phyloP scores from a whole-genome alignment of 2,888 invertebrate species.

The Rhodophaea formosa region DNA sequence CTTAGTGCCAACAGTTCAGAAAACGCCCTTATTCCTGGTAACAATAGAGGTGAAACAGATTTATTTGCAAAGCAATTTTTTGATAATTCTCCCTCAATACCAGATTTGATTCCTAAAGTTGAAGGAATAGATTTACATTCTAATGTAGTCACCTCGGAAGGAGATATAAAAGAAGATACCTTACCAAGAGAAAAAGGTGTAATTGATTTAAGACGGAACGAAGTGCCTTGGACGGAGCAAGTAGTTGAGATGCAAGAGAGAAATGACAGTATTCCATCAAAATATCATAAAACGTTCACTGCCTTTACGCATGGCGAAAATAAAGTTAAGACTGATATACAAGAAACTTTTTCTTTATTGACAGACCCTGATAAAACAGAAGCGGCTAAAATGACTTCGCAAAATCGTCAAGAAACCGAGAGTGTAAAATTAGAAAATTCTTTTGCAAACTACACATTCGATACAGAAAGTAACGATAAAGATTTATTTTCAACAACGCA shows the following conservation, averaged over 20 bases:
- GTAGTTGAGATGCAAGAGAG: background rate
- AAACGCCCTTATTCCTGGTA: background rate
- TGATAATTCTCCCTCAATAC: background rate
- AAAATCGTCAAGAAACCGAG: background rate
- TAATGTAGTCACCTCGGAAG: background rate
- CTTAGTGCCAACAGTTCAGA: constrained; percentile 7
- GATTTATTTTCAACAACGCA: constrained; percentile 1
- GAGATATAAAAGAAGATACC: constrained; percentile 10
- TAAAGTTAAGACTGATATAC: background rate
- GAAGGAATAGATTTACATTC: constrained; percentile 11
- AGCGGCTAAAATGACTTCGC: background rate
- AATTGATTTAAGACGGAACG: background rate
- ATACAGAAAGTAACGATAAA: constrained; percentile 14
- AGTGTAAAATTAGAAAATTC: constrained; percentile 10
- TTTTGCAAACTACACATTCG: constrained; percentile 21
- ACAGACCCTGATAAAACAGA: background rate
- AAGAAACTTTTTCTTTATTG: background rate
- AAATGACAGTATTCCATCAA: background rate
- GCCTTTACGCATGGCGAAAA: background rate
- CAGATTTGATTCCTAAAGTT: constrained; percentile 11
- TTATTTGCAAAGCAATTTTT: background rate
- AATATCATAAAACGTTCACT: background rate
- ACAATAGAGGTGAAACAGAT: background rate
- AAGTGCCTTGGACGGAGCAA: background rate
- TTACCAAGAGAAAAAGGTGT: constrained; percentile 7